Evolutionary conservation across 92 coral and sea anemone species (phyloP), one percentile per base, ranked within the genome.

Genomic region (Montipora capitata): DNA sequence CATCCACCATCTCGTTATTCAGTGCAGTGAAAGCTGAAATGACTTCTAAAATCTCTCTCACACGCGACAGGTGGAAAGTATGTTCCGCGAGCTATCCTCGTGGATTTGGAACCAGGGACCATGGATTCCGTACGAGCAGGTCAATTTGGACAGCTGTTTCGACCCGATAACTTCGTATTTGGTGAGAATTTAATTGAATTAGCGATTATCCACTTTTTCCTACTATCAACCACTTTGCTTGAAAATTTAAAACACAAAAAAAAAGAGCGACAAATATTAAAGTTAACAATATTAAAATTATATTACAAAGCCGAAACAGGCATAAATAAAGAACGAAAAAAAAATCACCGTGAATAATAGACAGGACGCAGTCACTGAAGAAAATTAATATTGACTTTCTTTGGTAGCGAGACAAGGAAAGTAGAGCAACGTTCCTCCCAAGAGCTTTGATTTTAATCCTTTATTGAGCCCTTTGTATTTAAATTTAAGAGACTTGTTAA

Each of bases 21-120:
- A 10, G 52, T 61, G 2, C 3, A 14, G 67, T 41, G n/a, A 0
- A 45, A 43, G 20, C 12, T n/a, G 2, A 9, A 35, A 67, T 7
- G 14, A 12, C 15, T 10, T 10, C 41, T 35, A 68, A 49, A 51
- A 74, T 12, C 16, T 15, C 9, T 74, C 5, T 27, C 44, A 1
- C 56, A 7, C 11, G 43, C 49, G 41, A 1, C 57, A 96, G 99
- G 95, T 44, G 97, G 97, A 11, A 96, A 96, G 20, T 96, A 96
- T 80, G 98, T 96, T 1, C 99, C 99, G 1, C 96, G 99, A 10
- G 99, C 99, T 1, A 91, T 94, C 5, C 87, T 96, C 18, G 95
- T 96, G 18, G 99, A 96, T 77, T 83, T 96, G 83, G 99, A 96
- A 59, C 99, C 99, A 5, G 99, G 99, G 7, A 96, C 99, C 7